Conservation (phyloP, 1,140 invertebrate species). For the Drosophila repleta region DNA sequence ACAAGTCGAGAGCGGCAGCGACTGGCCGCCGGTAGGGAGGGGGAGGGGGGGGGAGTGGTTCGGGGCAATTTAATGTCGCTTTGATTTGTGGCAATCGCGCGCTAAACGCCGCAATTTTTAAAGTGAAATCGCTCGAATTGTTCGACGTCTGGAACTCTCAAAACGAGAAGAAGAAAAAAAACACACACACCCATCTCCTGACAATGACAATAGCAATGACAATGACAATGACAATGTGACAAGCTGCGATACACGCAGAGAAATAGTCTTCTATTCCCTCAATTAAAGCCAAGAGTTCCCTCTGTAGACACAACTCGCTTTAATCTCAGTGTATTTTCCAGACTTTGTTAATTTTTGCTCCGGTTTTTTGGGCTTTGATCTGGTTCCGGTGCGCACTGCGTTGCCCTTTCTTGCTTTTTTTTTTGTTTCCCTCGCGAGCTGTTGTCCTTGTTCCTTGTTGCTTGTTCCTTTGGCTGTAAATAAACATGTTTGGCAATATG, state of each 20-base stretch:
- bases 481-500: constrained; percentile 78
- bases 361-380: constrained; percentile 4
- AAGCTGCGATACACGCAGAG: constrained; percentile 7
- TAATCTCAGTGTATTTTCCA: neutral
- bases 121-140: constrained; percentile 79
- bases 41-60: too few species aligned
- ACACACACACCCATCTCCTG: too few species aligned
- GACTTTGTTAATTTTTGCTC: neutral
- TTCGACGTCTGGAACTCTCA: constrained; percentile 27
- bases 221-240: constrained; percentile 39
- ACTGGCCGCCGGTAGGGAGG: too few species aligned
- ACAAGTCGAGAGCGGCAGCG: neutral
- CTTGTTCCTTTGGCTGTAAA: constrained; percentile 58
- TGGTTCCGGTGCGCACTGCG: constrained; percentile 30
- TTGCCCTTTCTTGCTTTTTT: neutral
- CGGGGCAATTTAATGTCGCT: constrained; percentile 63
- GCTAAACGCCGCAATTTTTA: constrained; percentile 79
- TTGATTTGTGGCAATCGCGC: constrained; percentile 79
- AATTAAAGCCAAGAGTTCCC: too few species aligned
- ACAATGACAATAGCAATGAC: constrained; percentile 12
- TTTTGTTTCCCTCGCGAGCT: constrained; percentile 10
- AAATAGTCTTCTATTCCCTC: too few species aligned
- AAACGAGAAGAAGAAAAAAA: neutral
- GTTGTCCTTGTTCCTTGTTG: constrained; percentile 49
- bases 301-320: neutral